These are phyloP conservation scores for Cottoperca gobio DNA, from an alignment of 2,797 vertebrate genomes.

Conservation along the genomic window DNA sequence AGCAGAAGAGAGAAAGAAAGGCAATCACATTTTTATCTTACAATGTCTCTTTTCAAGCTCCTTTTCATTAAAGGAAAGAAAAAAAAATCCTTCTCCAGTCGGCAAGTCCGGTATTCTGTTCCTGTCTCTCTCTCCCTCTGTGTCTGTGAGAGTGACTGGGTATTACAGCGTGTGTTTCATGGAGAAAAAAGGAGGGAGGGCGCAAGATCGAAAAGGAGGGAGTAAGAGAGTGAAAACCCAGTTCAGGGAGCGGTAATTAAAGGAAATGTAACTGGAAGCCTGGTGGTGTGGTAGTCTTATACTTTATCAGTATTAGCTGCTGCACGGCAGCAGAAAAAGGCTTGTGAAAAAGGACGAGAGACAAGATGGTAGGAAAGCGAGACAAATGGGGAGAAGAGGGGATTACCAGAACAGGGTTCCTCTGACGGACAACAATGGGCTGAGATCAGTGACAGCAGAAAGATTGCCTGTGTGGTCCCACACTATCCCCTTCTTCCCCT, in stretches of 20 bases:
- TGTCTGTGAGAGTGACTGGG: constrained; percentile 88
- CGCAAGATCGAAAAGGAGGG: constrained; percentile 71
- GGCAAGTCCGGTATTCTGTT: constrained; percentile 81
- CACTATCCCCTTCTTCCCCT: constrained; percentile 20
- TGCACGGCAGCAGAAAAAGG: constrained; percentile 52
- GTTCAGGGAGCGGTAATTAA: constrained; percentile 54
- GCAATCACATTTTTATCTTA: constrained; percentile 71
- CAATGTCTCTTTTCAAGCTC: constrained; percentile 74
- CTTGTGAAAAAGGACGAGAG: constrained; percentile 59
- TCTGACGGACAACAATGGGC: constrained; percentile 88
- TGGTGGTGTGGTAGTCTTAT: constrained; percentile 53
- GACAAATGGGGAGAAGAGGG: constrained; percentile 69
- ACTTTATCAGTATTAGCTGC: constrained; percentile 70
- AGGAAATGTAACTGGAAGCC: constrained; percentile 76
- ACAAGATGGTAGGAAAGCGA: constrained; percentile 70
- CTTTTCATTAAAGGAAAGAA: constrained; percentile 64
- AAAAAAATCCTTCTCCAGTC: constrained; percentile 80
- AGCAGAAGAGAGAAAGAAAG: constrained; percentile 59
- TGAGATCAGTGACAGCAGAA: constrained; percentile 89
- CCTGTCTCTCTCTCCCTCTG: constrained; percentile 77
- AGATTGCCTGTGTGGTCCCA: constrained; percentile 65
- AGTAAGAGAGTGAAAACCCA: constrained; percentile 57
- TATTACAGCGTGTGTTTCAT: constrained; percentile 84
- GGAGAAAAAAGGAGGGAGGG: constrained; percentile 76
- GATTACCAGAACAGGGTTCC: constrained; percentile 79